Base-by-base conservation (phyloP, 2,113 vertebrate species). In the Atlantisia rogersi region DNA sequence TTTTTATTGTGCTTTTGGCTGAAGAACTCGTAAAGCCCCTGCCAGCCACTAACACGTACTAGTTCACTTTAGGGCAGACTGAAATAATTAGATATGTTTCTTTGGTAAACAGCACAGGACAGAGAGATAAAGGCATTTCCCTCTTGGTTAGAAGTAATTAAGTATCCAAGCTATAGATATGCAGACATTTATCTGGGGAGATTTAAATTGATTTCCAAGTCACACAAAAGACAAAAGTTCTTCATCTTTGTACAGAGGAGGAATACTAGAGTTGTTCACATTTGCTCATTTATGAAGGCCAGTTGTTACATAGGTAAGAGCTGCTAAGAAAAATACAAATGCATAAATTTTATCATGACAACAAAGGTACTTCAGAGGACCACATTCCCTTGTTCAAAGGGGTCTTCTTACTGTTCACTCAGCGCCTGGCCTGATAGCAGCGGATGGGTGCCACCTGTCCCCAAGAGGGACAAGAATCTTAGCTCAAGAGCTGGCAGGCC, bases 141-240 rank as follows among this genome's bases (percentile, higher is more conserved):
- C 96, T 87, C 63, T 86, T 97, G 97, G 88, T 84, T 91, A 73
- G 59, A 97, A 97, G 73, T 97, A 98, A 98, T 98, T 98, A 98
- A 97, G 60, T 85, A 94, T 82, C 89, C 89, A 96, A 97, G 90
- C 97, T 97, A 97, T 74, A 98, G 92, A 96, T 92, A 97, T 63
- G 86, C 70, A 97, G 44, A 62, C 29, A 60, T 92, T 82, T 88
- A 64, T 96, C 96, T 89, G 29, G 70, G 59, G 96, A 96, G 69
- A 86, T 94, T 90, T 97, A 97, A 97, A 94, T 28, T 97, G 88
- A 97, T 98, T 96, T 97, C 90, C 95, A 88, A 96, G 85, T 91
- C 93, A 91, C 35, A 70, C 76, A 88, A 96, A 94, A 96, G 95
- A 97, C 84, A 96, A 96, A 96, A 93, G 78, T 91, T 92, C n/a